Percentiles rank a stretch among this genome's conserved stretches.
These are phyloP conservation scores for Pseudopipra pipra DNA, from an alignment of 2,113 vertebrate species.

Conservation along the genomic window DNA sequence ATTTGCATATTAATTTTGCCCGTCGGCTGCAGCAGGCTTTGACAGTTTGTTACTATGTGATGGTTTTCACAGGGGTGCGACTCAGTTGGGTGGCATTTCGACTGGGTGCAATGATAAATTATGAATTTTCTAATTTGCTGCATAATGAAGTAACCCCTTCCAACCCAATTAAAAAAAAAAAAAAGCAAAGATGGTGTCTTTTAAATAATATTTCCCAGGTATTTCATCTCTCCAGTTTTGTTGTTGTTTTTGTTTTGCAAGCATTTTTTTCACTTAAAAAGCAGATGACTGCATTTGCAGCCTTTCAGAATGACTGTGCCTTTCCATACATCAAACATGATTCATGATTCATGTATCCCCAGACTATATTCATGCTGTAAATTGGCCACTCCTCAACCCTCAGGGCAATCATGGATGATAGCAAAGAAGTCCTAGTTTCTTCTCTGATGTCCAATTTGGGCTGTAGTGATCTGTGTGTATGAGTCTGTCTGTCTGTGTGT, in stretches of 20 bases:
- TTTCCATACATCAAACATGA: constrained; percentile 50
- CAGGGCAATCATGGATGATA: constrained; percentile 46
- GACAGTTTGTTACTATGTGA: constrained; percentile 93
- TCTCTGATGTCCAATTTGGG: constrained; percentile 54
- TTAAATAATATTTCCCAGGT: constrained; percentile 55
- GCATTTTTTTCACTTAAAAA: constrained; percentile 44
- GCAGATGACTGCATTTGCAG: constrained; percentile 54
- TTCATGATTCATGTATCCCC: constrained; percentile 44
- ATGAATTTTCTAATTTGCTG: constrained; percentile 98
- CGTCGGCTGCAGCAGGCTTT: constrained; percentile 96
- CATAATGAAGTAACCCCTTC: constrained; percentile 97
- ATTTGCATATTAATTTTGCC: constrained; percentile 99
- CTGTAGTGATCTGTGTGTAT: constrained; percentile 45
- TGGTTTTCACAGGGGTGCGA: constrained; percentile 91
- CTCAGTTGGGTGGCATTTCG: constrained; percentile 98
- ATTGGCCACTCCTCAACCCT: constrained; percentile 47
- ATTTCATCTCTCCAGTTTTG: constrained; percentile 46
- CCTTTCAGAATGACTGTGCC: constrained; percentile 47
- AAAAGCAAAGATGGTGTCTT: constrained; percentile 51
- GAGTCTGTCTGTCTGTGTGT: constrained; percentile 55
- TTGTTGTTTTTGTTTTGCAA: constrained; percentile 43
- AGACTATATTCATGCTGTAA: constrained; percentile 47
- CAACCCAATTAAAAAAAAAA: constrained; percentile 80
- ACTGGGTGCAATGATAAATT: constrained; percentile 99
- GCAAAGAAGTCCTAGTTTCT: constrained; percentile 43